These are phyloP conservation scores for Cylindroiulus punctatus DNA, from an alignment of 2,888 invertebrate genomes.

Conservation along the genomic window DNA sequence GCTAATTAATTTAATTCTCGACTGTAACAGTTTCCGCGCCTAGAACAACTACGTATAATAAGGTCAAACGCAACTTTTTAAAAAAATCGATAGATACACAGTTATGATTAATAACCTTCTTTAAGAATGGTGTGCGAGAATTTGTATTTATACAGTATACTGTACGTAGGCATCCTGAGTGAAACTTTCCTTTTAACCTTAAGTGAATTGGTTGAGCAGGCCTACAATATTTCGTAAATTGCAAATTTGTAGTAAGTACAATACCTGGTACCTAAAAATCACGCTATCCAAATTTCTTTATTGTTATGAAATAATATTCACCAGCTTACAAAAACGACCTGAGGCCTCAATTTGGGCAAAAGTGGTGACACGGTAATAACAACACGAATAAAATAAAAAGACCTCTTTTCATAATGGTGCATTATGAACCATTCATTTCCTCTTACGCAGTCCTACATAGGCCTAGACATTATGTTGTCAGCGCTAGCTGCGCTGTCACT, in stretches of 20 bases:
- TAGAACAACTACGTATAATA: not conserved
- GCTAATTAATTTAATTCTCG: constrained; percentile 33
- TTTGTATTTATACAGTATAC: not conserved
- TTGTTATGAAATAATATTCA: constrained; percentile 1
- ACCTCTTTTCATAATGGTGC: constrained; percentile 26
- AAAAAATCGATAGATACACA: not conserved
- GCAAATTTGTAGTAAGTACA: not conserved
- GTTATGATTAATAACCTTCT: not conserved
- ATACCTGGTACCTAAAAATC: not conserved
- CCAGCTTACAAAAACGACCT: not conserved
- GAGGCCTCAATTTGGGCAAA: constrained; percentile 38
- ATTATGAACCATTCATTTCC: constrained; percentile 14
- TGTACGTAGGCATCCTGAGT: not conserved
- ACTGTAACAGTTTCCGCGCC: not conserved
- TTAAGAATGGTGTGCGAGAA: not conserved
- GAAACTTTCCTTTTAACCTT: not conserved
- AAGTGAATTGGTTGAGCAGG: not conserved
- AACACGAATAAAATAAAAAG: not conserved
- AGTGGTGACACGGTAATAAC: constrained; percentile 28
- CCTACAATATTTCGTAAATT: not conserved
- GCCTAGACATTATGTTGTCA: not conserved
- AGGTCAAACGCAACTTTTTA: not conserved
- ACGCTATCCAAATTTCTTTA: not conserved
- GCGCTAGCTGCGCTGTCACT: constrained; percentile 27
- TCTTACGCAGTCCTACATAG: constrained; percentile 17